phyloP scores from a whole-genome alignment of 1,140 invertebrate species.

The Steinernema feltiae region DNA sequence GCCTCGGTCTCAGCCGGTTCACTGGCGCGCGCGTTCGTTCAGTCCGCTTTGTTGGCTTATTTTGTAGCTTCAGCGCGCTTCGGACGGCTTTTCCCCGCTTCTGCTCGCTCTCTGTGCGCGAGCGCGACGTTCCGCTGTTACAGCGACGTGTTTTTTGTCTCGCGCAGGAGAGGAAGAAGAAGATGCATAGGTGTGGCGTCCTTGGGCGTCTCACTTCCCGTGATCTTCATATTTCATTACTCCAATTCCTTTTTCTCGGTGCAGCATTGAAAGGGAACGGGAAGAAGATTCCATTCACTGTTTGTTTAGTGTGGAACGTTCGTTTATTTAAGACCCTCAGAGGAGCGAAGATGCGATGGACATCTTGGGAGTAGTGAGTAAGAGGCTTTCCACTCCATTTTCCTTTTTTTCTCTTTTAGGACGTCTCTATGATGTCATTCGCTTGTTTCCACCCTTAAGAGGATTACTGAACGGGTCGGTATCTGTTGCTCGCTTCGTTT shows the following conservation, averaged over 20 bases:
- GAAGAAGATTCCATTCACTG: neutral
- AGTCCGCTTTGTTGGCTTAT: neutral
- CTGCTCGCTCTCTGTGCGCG: neutral
- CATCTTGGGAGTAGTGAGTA: too few species aligned
- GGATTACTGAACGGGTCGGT: too few species aligned
- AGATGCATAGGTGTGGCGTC: constrained; percentile 14
- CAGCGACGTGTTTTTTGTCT: neutral
- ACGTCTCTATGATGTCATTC: too few species aligned
- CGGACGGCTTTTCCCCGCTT: too few species aligned
- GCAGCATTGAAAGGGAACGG: neutral
- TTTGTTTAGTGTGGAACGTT: neutral
- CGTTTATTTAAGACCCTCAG: too few species aligned
- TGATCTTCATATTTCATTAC: constrained; percentile 12
- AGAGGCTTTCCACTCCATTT: neutral
- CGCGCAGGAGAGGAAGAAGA: neutral
- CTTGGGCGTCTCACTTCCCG: neutral
- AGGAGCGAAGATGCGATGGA: too few species aligned
- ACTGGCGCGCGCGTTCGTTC: too few species aligned
- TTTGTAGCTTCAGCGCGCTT: neutral
- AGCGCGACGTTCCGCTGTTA: constrained; percentile 10
- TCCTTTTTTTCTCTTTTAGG: neutral
- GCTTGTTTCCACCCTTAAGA: too few species aligned
- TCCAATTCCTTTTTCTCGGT: neutral
- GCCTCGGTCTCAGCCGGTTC: neutral
- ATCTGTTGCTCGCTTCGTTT: too few species aligned